Evolutionary conservation across 2,797 vertebrate genomes (phyloP), one percentile per base, ranked within the genome.

Genomic region (Coracias cyanogaster): DNA sequence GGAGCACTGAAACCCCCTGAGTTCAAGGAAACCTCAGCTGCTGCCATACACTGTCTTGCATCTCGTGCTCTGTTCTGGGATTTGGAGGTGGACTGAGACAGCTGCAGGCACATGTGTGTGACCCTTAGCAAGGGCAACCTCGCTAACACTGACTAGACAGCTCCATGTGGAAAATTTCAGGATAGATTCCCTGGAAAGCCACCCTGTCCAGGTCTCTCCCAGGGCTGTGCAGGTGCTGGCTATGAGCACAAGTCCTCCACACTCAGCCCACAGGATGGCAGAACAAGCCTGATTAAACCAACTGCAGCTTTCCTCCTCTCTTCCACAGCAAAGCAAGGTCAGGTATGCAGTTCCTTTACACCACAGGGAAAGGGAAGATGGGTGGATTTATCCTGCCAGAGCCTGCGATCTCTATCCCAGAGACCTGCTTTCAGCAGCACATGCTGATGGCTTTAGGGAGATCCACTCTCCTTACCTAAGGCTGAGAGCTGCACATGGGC

Each of bases 11-110:
- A 37, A 8, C 3, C 37, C 25, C 51, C 1, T 3, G 26, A 46
- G 24, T 57, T 84, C 1, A 65, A 62, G 10, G 62, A 66, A 48
- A 76, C 25, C 22, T 55, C 78, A 41, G 57, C 25, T 79, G 67
- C 77, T 78, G 71, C 37, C 46, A 10, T 10, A 33, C 29, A 2
- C 78, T 29, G 57, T 28, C 28, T 41, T 20, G 29, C 11, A 61
- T 3, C 46, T 41, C 0, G 0, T 43, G 19, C 24, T 60, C 62
- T 3, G 0, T 61, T 61, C 66, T 10, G 41, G 79, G 33, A 45
- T 25, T 3, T 43, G 65, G 29, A 73, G 17, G 22, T 24, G 45
- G 43, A 39, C 18, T 45, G 43, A 41, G 82, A 41, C 20, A 82
- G 81, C 62, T 46, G 37, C 11, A 12, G 49, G 31, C 71, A 74